A percentile compares a stretch with the other conserved stretches of the same genome.
Evolutionary conservation across 2,888 invertebrate species (phyloP).

Genomic region (Drosophila paramelanica): DNA sequence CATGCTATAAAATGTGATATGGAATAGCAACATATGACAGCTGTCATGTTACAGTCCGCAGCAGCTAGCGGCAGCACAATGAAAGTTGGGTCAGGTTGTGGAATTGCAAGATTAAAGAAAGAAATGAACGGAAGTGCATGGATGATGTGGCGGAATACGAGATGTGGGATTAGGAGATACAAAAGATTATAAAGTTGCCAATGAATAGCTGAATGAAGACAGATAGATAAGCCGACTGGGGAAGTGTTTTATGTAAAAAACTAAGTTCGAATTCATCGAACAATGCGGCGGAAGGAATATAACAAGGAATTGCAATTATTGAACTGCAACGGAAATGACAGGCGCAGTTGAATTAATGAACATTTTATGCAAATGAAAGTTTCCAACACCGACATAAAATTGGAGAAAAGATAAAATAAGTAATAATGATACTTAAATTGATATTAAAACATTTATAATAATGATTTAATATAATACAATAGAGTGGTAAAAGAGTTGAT

Average conservation of each 20-base stretch:
- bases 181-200: constrained; percentile 72
- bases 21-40: constrained; percentile 73
- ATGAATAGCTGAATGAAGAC: constrained; percentile 59
- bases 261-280: not conserved
- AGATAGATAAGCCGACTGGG: constrained; percentile 44
- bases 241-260: constrained; percentile 31
- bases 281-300: not conserved
- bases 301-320: constrained; percentile 11
- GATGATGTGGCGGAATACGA: constrained; percentile 41
- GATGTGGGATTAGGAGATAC: constrained; percentile 65
- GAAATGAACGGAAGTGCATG: constrained; percentile 30
- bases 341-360: not conserved
- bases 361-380: not conserved
- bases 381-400: too few relatives aligned
- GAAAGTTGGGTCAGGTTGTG: constrained; percentile 75
- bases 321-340: constrained; percentile 2
- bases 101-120: constrained; percentile 64
- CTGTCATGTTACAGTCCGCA: constrained; percentile 71
- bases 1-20: constrained; percentile 55
- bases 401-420: not conserved
- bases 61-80: constrained; percentile 54
- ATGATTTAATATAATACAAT: too few relatives aligned
- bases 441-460: too few relatives aligned
- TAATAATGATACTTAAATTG: not conserved
- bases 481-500: too few relatives aligned